Base-by-base conservation (phyloP, 2,888 invertebrate species). In the Taphrorychus bicolor region DNA sequence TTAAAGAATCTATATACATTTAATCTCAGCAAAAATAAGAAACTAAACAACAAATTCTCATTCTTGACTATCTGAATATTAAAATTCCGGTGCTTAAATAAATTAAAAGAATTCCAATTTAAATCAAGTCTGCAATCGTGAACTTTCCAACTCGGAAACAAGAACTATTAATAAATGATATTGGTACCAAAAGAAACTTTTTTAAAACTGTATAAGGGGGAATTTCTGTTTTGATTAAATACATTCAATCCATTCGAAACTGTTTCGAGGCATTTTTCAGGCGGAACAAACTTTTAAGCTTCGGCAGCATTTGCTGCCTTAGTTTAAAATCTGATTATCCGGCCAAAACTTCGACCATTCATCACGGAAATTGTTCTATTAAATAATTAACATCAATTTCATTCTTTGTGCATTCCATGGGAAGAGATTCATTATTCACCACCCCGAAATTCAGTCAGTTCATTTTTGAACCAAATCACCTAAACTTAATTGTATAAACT, bases 151-250 rank as follows among this genome's bases (percentile, higher is more conserved):
- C 7, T 45, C 16, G 17, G 4, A 2, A 45, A 45, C 45, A 45
- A 45, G 11, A 45, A 45, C 45, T 45, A n/a, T 45, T 45, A 45
- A 45, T 45, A 45, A 14, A 45, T 45, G 9, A 17, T 45, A 16
- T 45, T 5, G 2, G 45, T 45, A 45, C 14, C 16, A 45, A 45
- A 45, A 5, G 45, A 45, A 45, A 14, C 45, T 45, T 45, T 45
- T 32, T 45, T n/a, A 45, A 45, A 17, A 14, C 3, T 16, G 45
- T 17, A 45, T 45, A 45, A 45, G 14, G 45, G 45, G 7, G 14
- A 52, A 60, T 21, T 52, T 60, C 21, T 52, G 52, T 52, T 60
- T 52, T 60, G 52, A 60, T 60, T 60, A 60, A 59, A 52, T 16
- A 24, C 60, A 52, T 52, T 52, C 17, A 60, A 60, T 41, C 41